Evolutionary conservation across 2,113 vertebrate genomes (phyloP).

Genomic region (Chamaea fasciata): DNA sequence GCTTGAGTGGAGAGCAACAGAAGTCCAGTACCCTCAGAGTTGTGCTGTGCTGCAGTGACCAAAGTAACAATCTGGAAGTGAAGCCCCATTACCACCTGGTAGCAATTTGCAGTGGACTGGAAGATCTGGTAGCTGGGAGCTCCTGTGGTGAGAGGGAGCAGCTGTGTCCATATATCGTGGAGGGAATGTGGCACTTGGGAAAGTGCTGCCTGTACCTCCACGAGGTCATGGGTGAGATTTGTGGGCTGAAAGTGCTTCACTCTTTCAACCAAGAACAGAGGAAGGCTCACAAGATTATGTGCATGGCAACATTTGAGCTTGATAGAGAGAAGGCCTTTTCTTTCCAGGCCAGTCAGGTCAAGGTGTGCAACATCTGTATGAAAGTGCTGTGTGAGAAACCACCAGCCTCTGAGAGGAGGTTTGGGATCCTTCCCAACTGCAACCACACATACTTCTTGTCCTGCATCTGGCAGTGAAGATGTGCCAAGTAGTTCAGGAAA

Average conservation of each 20-base stretch:
- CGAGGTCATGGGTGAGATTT: not conserved
- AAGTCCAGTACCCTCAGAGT: not conserved
- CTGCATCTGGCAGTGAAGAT: constrained; percentile 92
- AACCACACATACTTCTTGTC: constrained; percentile 87
- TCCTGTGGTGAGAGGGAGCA: not conserved
- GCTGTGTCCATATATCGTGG: not conserved
- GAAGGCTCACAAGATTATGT: constrained; percentile 60
- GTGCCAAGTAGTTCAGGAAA: constrained; percentile 90
- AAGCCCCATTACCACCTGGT: not conserved
- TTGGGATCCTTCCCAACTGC: constrained; percentile 90
- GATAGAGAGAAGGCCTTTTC: constrained; percentile 92
- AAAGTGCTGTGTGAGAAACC: constrained; percentile 89
- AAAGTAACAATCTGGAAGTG: not conserved
- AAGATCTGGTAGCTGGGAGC: not conserved
- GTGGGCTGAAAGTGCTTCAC: not conserved
- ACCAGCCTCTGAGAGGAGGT: constrained; percentile 78
- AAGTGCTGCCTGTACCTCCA: not conserved
- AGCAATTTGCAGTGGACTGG: not conserved
- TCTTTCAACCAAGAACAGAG: not conserved
- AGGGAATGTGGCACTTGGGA: not conserved
- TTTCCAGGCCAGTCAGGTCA: constrained; percentile 87
- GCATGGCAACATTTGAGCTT: constrained; percentile 81
- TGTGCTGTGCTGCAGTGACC: not conserved
- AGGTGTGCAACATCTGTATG: constrained; percentile 92
- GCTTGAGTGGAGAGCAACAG: not conserved